Conservation (phyloP, 2,888 invertebrate genomes). For the Brenthis ino region DNA sequence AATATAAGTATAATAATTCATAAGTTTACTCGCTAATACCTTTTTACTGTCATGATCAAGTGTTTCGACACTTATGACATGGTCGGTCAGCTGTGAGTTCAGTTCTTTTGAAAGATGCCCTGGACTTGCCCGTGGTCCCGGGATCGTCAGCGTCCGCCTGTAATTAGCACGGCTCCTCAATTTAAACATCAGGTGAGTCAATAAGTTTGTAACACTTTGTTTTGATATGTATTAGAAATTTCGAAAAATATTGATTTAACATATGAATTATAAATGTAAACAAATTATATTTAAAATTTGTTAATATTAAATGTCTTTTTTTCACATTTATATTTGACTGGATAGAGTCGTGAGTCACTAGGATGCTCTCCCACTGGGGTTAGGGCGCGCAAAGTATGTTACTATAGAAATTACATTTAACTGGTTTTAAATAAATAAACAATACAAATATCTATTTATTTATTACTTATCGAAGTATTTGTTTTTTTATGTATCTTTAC, state of each 20-base stretch:
- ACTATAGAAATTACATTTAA: too few species aligned
- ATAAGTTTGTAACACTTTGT: constrained; percentile 18
- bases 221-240: too few species aligned
- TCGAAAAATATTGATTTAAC: too few species aligned
- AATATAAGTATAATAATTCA: background rate
- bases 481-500: too few species aligned
- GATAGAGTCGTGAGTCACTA: too few species aligned
- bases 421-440: too few species aligned
- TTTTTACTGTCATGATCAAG: background rate
- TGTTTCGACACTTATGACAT: background rate
- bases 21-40: background rate
- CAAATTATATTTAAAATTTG: background rate
- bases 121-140: constrained; percentile 78
- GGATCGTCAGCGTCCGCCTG: constrained; percentile 61
- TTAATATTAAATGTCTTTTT: background rate
- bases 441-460: too few species aligned
- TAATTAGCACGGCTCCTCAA: constrained; percentile 63
- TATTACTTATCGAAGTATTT: too few species aligned
- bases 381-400: too few species aligned
- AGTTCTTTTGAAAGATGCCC: constrained; percentile 55
- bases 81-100: constrained; percentile 6
- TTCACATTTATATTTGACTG: background rate
- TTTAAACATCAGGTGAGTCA: constrained; percentile 66
- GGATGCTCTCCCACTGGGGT: too few species aligned
- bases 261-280: background rate